These are phyloP conservation scores for Proterorhinus semilunaris DNA, from an alignment of 2,113 vertebrate genomes.

Conservation along the genomic window DNA sequence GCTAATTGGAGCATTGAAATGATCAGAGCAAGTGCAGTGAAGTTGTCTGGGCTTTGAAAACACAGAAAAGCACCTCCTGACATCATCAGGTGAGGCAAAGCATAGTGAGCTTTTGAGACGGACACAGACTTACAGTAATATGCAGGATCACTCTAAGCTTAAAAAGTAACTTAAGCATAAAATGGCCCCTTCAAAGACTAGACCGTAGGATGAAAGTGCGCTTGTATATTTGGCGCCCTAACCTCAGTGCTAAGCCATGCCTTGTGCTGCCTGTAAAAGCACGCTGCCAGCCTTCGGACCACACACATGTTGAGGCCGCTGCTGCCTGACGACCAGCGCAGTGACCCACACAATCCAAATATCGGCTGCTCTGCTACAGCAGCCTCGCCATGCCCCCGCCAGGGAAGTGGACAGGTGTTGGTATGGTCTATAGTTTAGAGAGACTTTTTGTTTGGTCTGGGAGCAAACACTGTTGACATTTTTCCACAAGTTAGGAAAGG, in stretches of 20 bases:
- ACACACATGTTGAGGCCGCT: slow-evolving; percentile 27
- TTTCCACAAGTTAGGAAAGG: slow-evolving; percentile 11
- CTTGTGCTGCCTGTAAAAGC: slow-evolving; percentile 51
- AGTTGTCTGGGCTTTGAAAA: too few relatives aligned
- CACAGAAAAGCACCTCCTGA: too few relatives aligned
- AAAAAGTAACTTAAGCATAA: not conserved
- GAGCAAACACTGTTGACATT: not conserved
- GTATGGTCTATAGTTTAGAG: not conserved
- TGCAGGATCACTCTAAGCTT: too few relatives aligned
- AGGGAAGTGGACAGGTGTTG: slow-evolving; percentile 35
- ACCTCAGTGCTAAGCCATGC: slow-evolving; percentile 33
- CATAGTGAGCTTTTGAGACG: too few relatives aligned
- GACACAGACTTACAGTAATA: too few relatives aligned
- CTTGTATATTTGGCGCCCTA: slow-evolving; percentile 11
- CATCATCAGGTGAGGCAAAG: too few relatives aligned
- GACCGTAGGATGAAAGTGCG: slow-evolving; percentile 10
- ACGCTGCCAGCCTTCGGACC: slow-evolving; percentile 45
- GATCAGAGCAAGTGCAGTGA: too few relatives aligned
- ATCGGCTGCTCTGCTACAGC: slow-evolving; percentile 41
- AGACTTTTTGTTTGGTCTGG: slow-evolving; percentile 8
- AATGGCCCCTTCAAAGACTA: slow-evolving; percentile 5
- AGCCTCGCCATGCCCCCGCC: slow-evolving; percentile 24
- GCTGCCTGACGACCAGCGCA: slow-evolving; percentile 39
- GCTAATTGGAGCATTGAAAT: too few relatives aligned
- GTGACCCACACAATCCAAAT: slow-evolving; percentile 57